Conservation (phyloP, 2,113 vertebrate species). For the Osmerus eperlanus region DNA sequence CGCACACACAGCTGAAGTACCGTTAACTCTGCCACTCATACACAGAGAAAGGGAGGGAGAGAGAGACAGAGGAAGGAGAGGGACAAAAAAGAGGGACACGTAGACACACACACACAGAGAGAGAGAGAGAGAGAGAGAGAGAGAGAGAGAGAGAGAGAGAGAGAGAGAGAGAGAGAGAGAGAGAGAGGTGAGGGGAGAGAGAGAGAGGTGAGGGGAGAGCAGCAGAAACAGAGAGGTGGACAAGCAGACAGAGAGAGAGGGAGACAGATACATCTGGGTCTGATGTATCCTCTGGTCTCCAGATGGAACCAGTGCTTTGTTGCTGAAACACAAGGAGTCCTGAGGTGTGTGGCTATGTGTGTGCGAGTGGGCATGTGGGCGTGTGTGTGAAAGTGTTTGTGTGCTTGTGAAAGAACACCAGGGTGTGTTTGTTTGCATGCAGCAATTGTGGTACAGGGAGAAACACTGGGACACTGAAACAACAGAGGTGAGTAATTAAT, state of each 20-base stretch:
- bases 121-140: constrained; percentile 3
- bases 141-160: no score
- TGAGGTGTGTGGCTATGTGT: background rate
- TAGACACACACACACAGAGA: background rate
- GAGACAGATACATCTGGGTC: constrained; percentile 50
- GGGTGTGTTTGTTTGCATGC: no score
- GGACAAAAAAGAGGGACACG: no score
- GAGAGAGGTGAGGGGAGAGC: no score
- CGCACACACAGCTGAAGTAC: no score
- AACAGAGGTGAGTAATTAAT: constrained; percentile 4
- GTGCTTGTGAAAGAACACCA: background rate
- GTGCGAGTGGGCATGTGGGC: background rate
- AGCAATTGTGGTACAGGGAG: background rate
- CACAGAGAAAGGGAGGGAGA: no score
- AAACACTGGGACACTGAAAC: background rate
- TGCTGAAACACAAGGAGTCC: constrained; percentile 12
- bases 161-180: no score
- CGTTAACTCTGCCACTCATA: no score
- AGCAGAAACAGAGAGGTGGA: background rate
- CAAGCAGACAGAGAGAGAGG: background rate
- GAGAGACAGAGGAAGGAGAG: no score
- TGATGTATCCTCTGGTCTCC: constrained; percentile 23
- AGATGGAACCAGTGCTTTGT: constrained; percentile 9
- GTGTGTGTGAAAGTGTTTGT: background rate
- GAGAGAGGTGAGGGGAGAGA: no score